phyloP scores from a whole-genome alignment of 1,140 invertebrate species.

The Aphaenogaster ashmeadi region DNA sequence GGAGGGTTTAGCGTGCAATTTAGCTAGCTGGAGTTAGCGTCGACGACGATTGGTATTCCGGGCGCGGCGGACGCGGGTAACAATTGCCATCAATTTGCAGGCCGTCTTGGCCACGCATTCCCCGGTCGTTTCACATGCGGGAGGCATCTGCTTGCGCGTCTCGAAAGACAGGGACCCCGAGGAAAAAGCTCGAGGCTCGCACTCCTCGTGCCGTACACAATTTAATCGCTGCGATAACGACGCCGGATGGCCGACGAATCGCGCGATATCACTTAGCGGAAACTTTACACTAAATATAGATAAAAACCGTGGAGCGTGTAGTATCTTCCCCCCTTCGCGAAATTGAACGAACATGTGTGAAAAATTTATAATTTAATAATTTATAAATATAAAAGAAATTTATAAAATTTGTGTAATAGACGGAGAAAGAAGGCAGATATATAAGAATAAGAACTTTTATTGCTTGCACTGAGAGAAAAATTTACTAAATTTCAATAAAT shows the following conservation, averaged over 20 bases:
- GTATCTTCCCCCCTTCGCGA: neutral
- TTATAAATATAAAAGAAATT: neutral
- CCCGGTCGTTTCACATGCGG: conserved; percentile 37
- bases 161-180: neutral
- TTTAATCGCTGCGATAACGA: conserved; percentile 46
- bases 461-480: too few relatives aligned
- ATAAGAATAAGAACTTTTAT: neutral
- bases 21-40: conserved; percentile 35
- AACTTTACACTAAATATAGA: neutral
- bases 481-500: too few relatives aligned
- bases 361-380: neutral
- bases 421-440: too few relatives aligned
- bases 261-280: neutral
- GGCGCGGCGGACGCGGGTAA: conserved; percentile 21
- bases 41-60: conserved; percentile 54
- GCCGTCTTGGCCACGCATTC: conserved; percentile 55
- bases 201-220: neutral
- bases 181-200: neutral
- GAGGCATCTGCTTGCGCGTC: conserved; percentile 3
- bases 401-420: neutral
- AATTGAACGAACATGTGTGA: neutral
- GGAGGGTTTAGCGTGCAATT: conserved; percentile 59
- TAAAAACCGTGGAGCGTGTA: neutral
- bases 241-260: neutral
- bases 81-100: conserved; percentile 61